phyloP scores from a whole-genome alignment of 2,797 vertebrate genomes.

The Pseudochirops cupreus region DNA sequence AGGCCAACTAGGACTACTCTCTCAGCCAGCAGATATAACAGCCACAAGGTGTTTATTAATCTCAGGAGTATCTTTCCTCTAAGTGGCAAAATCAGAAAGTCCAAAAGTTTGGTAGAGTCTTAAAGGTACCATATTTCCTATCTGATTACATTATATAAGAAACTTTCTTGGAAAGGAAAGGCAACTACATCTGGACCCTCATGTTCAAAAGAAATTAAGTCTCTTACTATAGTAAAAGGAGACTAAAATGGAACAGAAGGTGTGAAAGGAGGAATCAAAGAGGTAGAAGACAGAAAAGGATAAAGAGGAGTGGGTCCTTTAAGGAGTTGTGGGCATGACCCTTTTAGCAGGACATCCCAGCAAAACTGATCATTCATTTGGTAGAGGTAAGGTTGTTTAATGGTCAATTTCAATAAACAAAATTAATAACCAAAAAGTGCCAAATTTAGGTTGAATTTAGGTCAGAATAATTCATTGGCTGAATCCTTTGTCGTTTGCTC shows the following conservation, averaged over 20 bases:
- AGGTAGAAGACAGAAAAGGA: background rate
- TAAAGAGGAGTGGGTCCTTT: background rate
- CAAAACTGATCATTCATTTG: background rate
- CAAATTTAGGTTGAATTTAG: background rate
- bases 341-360: background rate
- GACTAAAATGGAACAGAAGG: background rate
- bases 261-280: background rate
- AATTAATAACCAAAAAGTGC: background rate
- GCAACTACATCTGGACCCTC: background rate
- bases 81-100: background rate
- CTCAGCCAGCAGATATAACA: background rate
- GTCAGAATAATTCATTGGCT: background rate
- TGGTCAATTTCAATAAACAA: background rate
- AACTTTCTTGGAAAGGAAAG: background rate
- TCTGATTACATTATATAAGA: background rate
- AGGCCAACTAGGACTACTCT: background rate
- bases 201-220: background rate
- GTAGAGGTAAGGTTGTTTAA: background rate
- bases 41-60: too few relatives aligned
- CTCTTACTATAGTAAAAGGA: background rate
- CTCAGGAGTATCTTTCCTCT: background rate
- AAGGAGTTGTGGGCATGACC: background rate
- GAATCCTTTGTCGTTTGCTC: background rate
- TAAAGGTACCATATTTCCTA: background rate
- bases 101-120: background rate